Conservation (phyloP, 1,140 invertebrate genomes). For the Polypedilum vanderplanki region DNA sequence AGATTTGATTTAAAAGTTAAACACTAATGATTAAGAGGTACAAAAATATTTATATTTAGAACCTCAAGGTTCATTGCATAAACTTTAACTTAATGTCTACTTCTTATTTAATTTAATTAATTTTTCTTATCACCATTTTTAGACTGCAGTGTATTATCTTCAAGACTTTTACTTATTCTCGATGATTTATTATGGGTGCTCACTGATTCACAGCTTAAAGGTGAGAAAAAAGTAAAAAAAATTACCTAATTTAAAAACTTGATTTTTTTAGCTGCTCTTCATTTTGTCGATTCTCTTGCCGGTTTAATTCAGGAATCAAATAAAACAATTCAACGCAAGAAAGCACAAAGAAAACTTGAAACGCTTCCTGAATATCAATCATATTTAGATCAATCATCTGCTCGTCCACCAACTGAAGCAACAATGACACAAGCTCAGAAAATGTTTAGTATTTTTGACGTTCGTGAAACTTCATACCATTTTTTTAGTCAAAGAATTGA, state of each 20-base stretch:
- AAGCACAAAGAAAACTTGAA: slow-evolving; percentile 84
- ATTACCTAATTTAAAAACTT: neutral
- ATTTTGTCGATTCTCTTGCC: slow-evolving; percentile 86
- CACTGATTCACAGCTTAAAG: slow-evolving; percentile 89
- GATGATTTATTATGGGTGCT: slow-evolving; percentile 97
- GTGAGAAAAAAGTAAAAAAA: neutral
- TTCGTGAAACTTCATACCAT: slow-evolving; percentile 96
- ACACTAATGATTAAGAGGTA: too few relatives aligned
- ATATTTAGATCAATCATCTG: slow-evolving; percentile 58
- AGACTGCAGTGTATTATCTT: slow-evolving; percentile 92
- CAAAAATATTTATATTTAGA: too few relatives aligned
- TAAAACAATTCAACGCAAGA: slow-evolving; percentile 71
- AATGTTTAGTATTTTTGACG: slow-evolving; percentile 84
- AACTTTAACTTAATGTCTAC: too few relatives aligned
- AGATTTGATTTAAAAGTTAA: neutral
- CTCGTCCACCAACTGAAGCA: slow-evolving; percentile 46
- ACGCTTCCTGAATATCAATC: slow-evolving; percentile 73
- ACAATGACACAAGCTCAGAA: slow-evolving; percentile 49
- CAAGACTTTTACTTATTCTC: slow-evolving; percentile 83
- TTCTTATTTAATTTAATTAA: slow-evolving; percentile 15
- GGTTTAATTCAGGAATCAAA: slow-evolving; percentile 79
- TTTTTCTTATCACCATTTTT: slow-evolving; percentile 38
- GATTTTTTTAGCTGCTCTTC: slow-evolving; percentile 64
- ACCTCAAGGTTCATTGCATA: too few relatives aligned
- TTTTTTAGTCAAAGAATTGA: slow-evolving; percentile 90